Conservation (phyloP, 1,140 invertebrate species). For the Octopus sinensis region DNA sequence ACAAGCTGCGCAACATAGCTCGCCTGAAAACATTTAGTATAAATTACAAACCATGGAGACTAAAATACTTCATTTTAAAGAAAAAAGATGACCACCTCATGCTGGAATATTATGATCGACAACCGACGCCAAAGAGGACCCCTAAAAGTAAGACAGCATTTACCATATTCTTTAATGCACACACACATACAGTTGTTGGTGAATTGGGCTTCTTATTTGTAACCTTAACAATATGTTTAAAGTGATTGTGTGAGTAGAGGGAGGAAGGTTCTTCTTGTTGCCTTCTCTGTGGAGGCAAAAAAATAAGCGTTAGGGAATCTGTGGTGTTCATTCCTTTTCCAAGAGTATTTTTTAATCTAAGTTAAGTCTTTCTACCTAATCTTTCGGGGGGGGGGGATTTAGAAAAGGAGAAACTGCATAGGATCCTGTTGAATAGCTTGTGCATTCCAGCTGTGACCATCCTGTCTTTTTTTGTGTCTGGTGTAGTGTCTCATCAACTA, state of each 20-base stretch:
- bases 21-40: constrained; percentile 32
- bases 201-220: not conserved
- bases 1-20: constrained; percentile 36
- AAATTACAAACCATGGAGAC: constrained; percentile 41
- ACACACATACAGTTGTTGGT: not conserved
- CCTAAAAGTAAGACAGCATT: constrained; percentile 32
- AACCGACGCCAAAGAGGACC: constrained; percentile 37
- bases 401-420: no score
- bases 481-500: no score
- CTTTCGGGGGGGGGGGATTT: no score
- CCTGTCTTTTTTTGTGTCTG: no score
- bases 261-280: not conserved
- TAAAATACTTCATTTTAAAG: constrained; percentile 43
- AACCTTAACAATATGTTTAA: not conserved
- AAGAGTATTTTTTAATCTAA: not conserved
- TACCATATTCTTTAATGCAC: not conserved
- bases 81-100: constrained; percentile 38
- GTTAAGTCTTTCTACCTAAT: no score
- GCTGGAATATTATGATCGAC: constrained; percentile 45
- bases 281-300: constrained; percentile 9
- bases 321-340: not conserved
- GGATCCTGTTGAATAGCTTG: no score
- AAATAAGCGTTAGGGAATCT: not conserved
- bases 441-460: no score
- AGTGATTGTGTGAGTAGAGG: not conserved